phyloP scores from a whole-genome alignment of 2,797 vertebrate species.

The Acrocephalus scirpaceus region DNA sequence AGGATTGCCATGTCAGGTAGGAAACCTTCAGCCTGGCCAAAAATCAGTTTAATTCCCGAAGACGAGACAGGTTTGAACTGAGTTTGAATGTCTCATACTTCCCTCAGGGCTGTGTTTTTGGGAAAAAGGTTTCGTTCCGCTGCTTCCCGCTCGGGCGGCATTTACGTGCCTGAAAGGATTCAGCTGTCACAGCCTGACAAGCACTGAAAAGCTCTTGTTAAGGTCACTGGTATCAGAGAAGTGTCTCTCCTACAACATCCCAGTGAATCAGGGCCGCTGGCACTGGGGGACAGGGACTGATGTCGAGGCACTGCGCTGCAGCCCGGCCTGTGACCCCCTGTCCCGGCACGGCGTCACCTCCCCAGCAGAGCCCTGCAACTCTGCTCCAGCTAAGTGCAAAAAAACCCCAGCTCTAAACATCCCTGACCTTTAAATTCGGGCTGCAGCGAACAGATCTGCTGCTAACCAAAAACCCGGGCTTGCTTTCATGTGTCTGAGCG shows the following conservation, averaged over 20 bases:
- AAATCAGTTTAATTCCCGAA: background rate
- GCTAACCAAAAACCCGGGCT: background rate
- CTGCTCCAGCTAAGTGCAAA: background rate
- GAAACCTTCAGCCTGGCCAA: background rate
- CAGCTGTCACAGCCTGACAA: background rate
- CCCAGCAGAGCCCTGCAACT: fast-evolving
- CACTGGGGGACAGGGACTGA: background rate
- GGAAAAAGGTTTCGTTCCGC: background rate
- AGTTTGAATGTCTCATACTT: background rate
- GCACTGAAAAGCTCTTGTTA: background rate
- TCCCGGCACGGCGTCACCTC: fast-evolving
- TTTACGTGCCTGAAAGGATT: background rate
- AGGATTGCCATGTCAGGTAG: background rate
- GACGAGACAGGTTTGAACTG: background rate
- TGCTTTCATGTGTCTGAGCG: conserved; percentile 6
- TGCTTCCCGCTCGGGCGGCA: fast-evolving
- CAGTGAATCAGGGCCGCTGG: background rate
- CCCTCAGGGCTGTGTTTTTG: background rate
- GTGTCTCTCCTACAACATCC: background rate
- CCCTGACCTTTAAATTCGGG: conserved; percentile 13
- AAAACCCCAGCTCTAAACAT: background rate
- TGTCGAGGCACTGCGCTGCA: background rate
- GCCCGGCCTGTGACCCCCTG: background rate
- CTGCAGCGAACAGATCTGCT: background rate
- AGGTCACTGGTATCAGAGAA: background rate